phyloP scores from a whole-genome alignment of 1,140 invertebrate genomes.

The Anastatus disparis region DNA sequence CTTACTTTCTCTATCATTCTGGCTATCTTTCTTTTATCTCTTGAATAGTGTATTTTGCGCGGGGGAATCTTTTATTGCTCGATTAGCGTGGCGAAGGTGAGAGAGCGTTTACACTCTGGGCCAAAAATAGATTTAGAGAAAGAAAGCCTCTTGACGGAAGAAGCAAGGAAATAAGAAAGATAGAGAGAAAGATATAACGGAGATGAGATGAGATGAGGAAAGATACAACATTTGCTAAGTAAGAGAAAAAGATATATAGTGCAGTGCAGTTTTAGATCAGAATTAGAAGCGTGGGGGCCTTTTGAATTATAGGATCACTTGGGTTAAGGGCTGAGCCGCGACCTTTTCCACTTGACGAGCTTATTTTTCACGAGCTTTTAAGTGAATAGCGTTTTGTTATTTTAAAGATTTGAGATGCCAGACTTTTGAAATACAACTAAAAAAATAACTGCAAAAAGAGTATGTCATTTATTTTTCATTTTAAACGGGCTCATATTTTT shows the following conservation, averaged over 20 bases:
- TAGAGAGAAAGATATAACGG: not conserved
- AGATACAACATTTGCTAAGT: not conserved
- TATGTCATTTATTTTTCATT: no score
- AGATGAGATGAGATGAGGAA: not conserved
- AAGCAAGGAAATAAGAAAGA: not conserved
- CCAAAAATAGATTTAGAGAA: slow-evolving; percentile 4
- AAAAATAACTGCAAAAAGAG: no score
- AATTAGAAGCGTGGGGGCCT: slow-evolving; percentile 17
- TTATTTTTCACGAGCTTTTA: not conserved
- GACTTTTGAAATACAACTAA: no score
- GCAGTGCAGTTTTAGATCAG: not conserved
- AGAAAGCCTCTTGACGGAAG: no score
- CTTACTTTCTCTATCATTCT: slow-evolving; percentile 44
- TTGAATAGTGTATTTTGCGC: not conserved
- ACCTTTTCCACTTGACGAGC: slow-evolving; percentile 1
- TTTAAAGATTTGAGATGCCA: no score
- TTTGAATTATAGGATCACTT: slow-evolving; percentile 25
- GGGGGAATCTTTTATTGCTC: no score
- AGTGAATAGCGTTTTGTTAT: no score
- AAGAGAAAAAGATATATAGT: not conserved
- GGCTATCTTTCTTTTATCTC: slow-evolving; percentile 26
- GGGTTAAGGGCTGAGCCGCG: slow-evolving; percentile 14
- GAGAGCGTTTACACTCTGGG: slow-evolving; percentile 9
- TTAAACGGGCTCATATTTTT: no score
- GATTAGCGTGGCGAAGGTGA: slow-evolving; percentile 47